Evolutionary conservation across 2,888 invertebrate species (phyloP).

Genomic region (Himalopsyche anomala): DNA sequence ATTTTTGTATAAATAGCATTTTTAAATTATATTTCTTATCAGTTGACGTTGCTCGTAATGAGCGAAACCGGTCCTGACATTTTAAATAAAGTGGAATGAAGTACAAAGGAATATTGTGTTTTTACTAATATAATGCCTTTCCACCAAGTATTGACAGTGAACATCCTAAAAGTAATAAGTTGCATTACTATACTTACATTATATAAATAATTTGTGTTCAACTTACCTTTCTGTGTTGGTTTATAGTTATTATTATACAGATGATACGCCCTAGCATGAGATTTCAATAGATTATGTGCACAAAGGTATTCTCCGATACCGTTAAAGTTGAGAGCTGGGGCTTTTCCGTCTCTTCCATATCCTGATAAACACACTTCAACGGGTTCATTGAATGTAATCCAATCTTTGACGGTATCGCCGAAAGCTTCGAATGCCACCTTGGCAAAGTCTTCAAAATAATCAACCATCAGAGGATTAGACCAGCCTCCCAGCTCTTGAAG

Average conservation of each 20-base stretch:
- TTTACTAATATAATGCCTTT: too few relatives aligned
- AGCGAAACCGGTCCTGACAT: too few relatives aligned
- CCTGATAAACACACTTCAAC: slow-evolving; percentile 67
- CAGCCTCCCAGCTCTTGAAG: slow-evolving; percentile 73
- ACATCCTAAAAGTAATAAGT: too few relatives aligned
- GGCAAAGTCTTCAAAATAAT: slow-evolving; percentile 70
- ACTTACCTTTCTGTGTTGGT: slow-evolving; percentile 67
- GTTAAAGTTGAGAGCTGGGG: slow-evolving; percentile 68
- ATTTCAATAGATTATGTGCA: slow-evolving; percentile 70
- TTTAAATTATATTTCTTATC: too few relatives aligned
- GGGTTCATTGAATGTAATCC: slow-evolving; percentile 76
- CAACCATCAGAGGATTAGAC: slow-evolving; percentile 68
- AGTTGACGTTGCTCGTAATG: too few relatives aligned
- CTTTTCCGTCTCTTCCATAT: slow-evolving; percentile 68
- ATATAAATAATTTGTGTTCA: not conserved
- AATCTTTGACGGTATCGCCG: slow-evolving; percentile 72
- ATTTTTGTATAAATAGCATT: too few relatives aligned
- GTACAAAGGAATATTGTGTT: too few relatives aligned
- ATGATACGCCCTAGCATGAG: slow-evolving; percentile 72
- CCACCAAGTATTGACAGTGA: too few relatives aligned
- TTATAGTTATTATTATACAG: slow-evolving; percentile 67
- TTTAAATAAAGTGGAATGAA: too few relatives aligned
- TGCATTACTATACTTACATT: too few relatives aligned
- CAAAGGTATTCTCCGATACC: slow-evolving; percentile 71
- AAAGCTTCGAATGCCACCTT: slow-evolving; percentile 68